Percentiles rank a stretch among this genome's conserved stretches.
Conservation (phyloP, 2,797 vertebrate species). For the Crenichthys baileyi region DNA sequence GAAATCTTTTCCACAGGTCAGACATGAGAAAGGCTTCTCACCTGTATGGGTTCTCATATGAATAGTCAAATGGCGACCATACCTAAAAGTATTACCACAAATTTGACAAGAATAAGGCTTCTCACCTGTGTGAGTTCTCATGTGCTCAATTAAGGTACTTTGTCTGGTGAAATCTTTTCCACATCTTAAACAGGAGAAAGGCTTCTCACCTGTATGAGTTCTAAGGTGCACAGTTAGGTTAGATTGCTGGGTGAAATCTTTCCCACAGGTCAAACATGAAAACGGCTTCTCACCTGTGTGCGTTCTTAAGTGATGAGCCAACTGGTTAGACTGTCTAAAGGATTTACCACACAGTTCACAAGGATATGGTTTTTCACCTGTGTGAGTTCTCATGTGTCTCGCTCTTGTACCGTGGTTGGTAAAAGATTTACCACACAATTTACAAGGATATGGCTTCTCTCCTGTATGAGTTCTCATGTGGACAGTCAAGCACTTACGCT, state of each 20-base stretch:
- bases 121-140: no score
- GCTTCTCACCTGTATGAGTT: constrained; percentile 1
- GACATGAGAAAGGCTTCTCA: no score
- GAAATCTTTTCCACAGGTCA: no score
- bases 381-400: neutral
- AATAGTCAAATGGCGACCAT: no score
- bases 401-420: neutral
- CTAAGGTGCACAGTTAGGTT: neutral
- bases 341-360: neutral
- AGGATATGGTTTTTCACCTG: neutral
- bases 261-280: neutral
- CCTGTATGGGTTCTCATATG: no score
- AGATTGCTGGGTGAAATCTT: constrained; percentile 1
- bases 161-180: no score
- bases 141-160: no score
- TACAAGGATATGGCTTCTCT: neutral
- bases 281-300: neutral
- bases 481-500: neutral
- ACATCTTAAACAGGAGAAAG: neutral
- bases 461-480: constrained; percentile 3
- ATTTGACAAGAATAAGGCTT: no score
- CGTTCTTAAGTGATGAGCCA: neutral
- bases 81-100: no score
- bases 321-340: neutral
- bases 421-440: neutral